Evolutionary conservation across 1,140 invertebrate species (phyloP).

Genomic region (Macrotrachela quadricornifera): DNA sequence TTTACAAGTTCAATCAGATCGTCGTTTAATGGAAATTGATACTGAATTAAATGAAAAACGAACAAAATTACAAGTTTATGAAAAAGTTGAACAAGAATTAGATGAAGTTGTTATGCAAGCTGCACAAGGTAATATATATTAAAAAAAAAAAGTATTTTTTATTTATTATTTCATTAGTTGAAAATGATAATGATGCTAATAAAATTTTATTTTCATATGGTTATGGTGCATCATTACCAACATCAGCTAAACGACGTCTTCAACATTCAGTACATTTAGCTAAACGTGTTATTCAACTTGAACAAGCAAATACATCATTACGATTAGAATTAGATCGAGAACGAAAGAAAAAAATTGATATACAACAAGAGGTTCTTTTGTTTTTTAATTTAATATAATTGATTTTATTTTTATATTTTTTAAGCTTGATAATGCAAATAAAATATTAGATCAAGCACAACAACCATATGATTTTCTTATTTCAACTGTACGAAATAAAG

Average conservation of each 20-base stretch:
- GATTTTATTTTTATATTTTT: not conserved
- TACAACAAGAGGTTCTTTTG: constrained; percentile 19
- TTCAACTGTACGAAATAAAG: constrained; percentile 19
- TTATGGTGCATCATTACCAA: constrained; percentile 28
- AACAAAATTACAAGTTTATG: constrained; percentile 21
- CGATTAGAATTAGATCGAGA: constrained; percentile 21
- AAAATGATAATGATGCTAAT: constrained; percentile 26
- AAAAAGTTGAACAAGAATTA: constrained; percentile 27
- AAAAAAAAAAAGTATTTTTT: too few species aligned
- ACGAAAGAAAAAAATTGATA: constrained; percentile 16
- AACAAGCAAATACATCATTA: constrained; percentile 22
- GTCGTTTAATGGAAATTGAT: constrained; percentile 21
- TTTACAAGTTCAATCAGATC: constrained; percentile 19
- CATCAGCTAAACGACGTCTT: constrained; percentile 24
- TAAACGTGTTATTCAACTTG: constrained; percentile 23
- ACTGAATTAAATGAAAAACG: constrained; percentile 17
- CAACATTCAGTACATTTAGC: constrained; percentile 29
- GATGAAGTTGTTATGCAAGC: constrained; percentile 30
- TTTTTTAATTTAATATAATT: not conserved
- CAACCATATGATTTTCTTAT: constrained; percentile 29
- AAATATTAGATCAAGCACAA: constrained; percentile 21
- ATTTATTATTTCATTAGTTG: not conserved
- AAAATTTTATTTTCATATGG: constrained; percentile 28
- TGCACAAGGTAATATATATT: constrained; percentile 18
- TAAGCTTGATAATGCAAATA: constrained; percentile 20